Conservation (phyloP, 2,797 vertebrate species). For the Spinibarbus caldwelli region DNA sequence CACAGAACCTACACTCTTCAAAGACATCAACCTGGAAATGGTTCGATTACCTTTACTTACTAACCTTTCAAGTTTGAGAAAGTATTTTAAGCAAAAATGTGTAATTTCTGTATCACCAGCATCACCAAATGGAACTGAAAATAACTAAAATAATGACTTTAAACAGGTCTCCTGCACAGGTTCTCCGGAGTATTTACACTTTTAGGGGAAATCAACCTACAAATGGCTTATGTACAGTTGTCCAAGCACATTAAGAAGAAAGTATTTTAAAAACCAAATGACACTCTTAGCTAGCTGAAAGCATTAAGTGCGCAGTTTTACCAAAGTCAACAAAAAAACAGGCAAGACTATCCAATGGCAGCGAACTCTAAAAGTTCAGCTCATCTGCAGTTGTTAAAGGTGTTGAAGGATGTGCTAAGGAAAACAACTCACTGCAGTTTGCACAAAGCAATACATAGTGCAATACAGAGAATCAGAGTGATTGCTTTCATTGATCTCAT, state of each 20-base stretch:
- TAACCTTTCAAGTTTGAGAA: neutral
- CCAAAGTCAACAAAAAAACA: constrained; percentile 14
- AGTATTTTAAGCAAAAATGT: neutral
- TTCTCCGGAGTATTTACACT: neutral
- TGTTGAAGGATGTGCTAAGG: neutral
- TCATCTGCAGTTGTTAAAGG: constrained; percentile 18
- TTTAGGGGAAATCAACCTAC: neutral
- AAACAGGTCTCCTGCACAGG: neutral
- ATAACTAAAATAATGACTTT: neutral
- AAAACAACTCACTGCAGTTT: constrained; percentile 28
- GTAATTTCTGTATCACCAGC: neutral
- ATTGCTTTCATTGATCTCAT: constrained; percentile 53
- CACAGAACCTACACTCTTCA: neutral
- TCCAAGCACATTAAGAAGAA: neutral
- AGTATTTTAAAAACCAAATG: neutral
- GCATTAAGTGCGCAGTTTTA: neutral
- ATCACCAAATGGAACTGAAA: neutral
- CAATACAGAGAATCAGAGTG: constrained; percentile 34
- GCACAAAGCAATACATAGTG: constrained; percentile 43
- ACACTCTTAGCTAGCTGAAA: neutral
- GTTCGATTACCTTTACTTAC: neutral
- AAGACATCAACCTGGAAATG: neutral
- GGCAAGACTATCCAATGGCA: neutral
- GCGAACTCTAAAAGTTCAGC: neutral
- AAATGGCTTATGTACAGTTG: neutral